Conservation (phyloP, 2,113 vertebrate species). For the Phocoena phocoena region DNA sequence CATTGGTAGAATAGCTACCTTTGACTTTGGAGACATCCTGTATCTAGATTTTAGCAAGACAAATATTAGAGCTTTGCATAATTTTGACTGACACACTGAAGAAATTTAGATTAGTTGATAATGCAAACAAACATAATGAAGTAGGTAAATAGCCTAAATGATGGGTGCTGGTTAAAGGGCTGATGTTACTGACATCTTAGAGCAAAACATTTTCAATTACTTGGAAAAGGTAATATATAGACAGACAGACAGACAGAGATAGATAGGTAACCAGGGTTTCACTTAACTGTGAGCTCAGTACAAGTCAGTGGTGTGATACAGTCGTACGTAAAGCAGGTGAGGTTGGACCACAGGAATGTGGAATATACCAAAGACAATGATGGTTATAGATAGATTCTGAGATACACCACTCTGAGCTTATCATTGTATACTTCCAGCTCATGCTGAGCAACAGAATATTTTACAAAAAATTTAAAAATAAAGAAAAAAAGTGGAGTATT, state of each 20-base stretch:
- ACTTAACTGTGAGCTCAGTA: not conserved
- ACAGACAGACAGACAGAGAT: not conserved
- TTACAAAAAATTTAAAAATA: not conserved
- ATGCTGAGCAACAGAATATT: not conserved
- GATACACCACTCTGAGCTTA: not conserved
- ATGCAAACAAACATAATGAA: not conserved
- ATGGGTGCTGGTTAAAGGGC: not conserved
- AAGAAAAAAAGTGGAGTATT: not conserved
- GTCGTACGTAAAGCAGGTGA: not conserved
- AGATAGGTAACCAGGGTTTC: not conserved
- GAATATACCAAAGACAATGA: not conserved
- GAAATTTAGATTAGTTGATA: not conserved
- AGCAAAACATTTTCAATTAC: not conserved
- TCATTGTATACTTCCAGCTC: not conserved
- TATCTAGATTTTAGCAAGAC: constrained; percentile 11
- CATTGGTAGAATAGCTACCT: not conserved
- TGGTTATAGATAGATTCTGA: not conserved
- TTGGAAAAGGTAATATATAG: not conserved
- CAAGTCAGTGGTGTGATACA: not conserved
- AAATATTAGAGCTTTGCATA: not conserved
- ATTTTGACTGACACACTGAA: not conserved
- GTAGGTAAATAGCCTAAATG: not conserved
- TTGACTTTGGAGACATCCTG: not conserved
- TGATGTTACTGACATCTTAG: not conserved
- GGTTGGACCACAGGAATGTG: not conserved